These are phyloP conservation scores for Metalampra italica DNA, from an alignment of 2,888 invertebrate genomes.

Conservation along the genomic window DNA sequence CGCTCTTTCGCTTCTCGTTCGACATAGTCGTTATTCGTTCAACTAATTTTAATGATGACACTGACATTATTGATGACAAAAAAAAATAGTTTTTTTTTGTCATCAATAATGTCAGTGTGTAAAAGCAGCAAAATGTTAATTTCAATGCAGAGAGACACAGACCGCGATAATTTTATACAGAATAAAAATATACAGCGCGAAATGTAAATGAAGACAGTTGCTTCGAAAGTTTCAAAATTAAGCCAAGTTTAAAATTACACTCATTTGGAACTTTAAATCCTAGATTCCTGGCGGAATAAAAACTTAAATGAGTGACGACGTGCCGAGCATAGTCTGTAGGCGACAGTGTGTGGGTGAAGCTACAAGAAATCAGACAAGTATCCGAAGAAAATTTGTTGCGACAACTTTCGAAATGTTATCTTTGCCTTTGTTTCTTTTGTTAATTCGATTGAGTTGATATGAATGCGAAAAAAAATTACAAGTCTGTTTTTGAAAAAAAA, in stretches of 20 bases:
- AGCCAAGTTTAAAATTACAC: constrained; percentile 39
- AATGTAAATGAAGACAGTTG: constrained; percentile 32
- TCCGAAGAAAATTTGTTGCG: too few species aligned
- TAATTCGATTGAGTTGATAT: too few species aligned
- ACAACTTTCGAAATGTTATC: too few species aligned
- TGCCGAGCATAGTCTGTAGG: constrained; percentile 33
- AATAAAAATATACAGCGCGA: constrained; percentile 14
- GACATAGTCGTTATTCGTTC: too few species aligned
- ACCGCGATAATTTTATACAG: constrained; percentile 22
- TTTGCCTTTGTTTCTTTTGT: too few species aligned
- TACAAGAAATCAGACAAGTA: not conserved
- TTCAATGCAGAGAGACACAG: not conserved
- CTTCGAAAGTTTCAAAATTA: constrained; percentile 18
- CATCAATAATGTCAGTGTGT: too few species aligned
- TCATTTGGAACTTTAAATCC: constrained; percentile 45
- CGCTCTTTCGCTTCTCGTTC: too few species aligned
- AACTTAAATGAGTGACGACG: constrained; percentile 50
- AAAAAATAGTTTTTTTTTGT: too few species aligned
- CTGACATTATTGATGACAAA: too few species aligned
- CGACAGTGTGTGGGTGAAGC: constrained; percentile 6
- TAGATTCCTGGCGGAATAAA: constrained; percentile 42
- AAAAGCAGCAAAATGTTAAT: not conserved
- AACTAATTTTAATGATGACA: too few species aligned
- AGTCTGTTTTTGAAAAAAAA: too few species aligned
- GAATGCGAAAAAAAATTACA: too few species aligned